Percentiles rank a stretch among this genome's conserved stretches.
phyloP scores from a whole-genome alignment of 1,140 invertebrate genomes.

The Halictus rubicundus region DNA sequence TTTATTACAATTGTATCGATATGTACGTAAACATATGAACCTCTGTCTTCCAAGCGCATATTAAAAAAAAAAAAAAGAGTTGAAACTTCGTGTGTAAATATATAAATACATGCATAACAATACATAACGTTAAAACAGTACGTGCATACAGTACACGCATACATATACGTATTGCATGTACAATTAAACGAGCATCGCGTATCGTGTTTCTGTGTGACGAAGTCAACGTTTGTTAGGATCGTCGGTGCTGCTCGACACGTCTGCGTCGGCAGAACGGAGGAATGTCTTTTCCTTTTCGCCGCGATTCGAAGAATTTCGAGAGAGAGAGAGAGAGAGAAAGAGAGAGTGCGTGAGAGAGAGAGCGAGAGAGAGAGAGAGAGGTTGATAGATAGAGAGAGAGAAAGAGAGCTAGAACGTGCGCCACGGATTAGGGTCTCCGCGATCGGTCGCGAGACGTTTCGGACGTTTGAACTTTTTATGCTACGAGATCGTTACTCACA shows the following conservation, averaged over 20 bases:
- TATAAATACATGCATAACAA: conserved; percentile 48
- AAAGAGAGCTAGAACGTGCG: too few species aligned
- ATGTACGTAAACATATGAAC: conserved; percentile 70
- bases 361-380: background rate
- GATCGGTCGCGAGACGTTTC: background rate
- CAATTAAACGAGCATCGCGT: conserved; percentile 51
- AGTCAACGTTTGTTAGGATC: background rate
- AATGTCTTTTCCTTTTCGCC: background rate
- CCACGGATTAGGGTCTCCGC: too few species aligned
- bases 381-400: background rate
- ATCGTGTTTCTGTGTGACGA: conserved; percentile 49
- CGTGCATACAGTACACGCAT: background rate
- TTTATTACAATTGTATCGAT: conserved; percentile 58
- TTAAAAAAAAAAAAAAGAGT: conserved; percentile 55
- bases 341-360: too few species aligned
- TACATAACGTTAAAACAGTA: conserved; percentile 43
- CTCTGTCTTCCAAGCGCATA: conserved; percentile 79
- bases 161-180: conserved; percentile 3
- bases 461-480: conserved; percentile 3
- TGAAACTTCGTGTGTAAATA: conserved; percentile 70
- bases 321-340: too few species aligned
- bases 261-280: background rate
- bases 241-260: conserved; percentile 5
- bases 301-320: background rate
- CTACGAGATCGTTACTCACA: background rate